Percentiles rank a stretch among this genome's conserved stretches.
Conservation (phyloP, 2,888 invertebrate species). For the Epinotia bilunana region DNA sequence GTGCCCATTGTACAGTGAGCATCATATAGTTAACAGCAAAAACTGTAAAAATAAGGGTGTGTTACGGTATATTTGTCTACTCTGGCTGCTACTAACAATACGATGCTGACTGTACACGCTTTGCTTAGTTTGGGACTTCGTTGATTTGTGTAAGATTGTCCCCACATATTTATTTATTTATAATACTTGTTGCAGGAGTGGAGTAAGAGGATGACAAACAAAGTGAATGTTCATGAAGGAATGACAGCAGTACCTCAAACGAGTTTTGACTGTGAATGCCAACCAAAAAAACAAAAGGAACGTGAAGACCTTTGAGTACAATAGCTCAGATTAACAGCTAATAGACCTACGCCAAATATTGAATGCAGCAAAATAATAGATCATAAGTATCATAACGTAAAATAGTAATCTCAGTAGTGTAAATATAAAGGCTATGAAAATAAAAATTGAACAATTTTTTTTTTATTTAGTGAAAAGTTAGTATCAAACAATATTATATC, state of each 20-base stretch:
- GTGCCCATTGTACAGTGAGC: no score
- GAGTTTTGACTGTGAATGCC: conserved; percentile 64
- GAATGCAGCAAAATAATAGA: background rate
- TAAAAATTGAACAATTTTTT: background rate
- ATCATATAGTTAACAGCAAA: no score
- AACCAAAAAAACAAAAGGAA: conserved; percentile 46
- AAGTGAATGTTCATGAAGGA: conserved; percentile 59
- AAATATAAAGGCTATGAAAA: conserved; percentile 26
- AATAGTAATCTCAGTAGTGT: conserved; percentile 32
- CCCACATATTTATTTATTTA: background rate
- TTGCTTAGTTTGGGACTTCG: no score
- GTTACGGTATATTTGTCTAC: no score
- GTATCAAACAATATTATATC: conserved; percentile 1
- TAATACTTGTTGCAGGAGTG: conserved; percentile 85
- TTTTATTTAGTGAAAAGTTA: background rate
- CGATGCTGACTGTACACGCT: no score
- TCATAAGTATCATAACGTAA: background rate
- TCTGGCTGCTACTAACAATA: no score
- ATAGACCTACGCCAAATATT: conserved; percentile 2
- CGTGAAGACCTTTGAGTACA: conserved; percentile 68
- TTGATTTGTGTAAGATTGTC: background rate
- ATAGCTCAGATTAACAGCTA: conserved; percentile 17
- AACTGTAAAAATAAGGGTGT: no score
- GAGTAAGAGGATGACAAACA: conserved; percentile 86
- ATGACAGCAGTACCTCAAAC: conserved; percentile 75